These are phyloP conservation scores for Brachyopa scutellaris DNA, from an alignment of 2,888 invertebrate species.

Conservation along the genomic window DNA sequence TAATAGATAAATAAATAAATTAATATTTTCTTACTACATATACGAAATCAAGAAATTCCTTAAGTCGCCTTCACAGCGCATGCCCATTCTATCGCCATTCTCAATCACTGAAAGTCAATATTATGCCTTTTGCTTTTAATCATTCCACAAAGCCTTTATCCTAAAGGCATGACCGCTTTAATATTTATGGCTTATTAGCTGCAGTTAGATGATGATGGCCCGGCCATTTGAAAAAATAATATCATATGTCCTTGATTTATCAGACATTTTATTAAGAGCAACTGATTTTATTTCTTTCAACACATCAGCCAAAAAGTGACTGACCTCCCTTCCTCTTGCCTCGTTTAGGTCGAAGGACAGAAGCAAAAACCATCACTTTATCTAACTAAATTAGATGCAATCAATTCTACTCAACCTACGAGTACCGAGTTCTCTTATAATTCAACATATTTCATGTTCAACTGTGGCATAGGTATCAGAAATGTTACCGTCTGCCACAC, in stretches of 20 bases:
- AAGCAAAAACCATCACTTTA: neutral
- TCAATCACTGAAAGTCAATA: constrained; percentile 1
- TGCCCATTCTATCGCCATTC: too few relatives aligned
- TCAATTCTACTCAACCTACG: constrained; percentile 18
- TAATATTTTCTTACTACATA: too few relatives aligned
- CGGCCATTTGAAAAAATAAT: neutral
- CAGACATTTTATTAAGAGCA: constrained; percentile 15
- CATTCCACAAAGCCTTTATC: neutral
- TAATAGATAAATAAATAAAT: too few relatives aligned
- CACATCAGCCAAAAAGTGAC: constrained; percentile 7
- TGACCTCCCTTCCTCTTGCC: neutral
- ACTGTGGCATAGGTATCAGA: neutral
- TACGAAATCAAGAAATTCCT: too few relatives aligned
- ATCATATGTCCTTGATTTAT: constrained; percentile 17
- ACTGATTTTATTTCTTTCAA: constrained; percentile 17
- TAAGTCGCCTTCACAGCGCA: too few relatives aligned
- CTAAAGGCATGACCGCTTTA: neutral
- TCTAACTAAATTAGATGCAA: constrained; percentile 30
- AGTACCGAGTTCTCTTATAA: too few relatives aligned
- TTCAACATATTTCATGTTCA: neutral
- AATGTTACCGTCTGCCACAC: too few relatives aligned
- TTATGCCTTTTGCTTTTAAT: neutral
- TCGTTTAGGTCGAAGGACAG: neutral
- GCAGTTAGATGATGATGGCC: neutral
- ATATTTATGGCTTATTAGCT: constrained; percentile 22